Conservation (phyloP, 2,888 invertebrate species). For the Sacculina carcini region DNA sequence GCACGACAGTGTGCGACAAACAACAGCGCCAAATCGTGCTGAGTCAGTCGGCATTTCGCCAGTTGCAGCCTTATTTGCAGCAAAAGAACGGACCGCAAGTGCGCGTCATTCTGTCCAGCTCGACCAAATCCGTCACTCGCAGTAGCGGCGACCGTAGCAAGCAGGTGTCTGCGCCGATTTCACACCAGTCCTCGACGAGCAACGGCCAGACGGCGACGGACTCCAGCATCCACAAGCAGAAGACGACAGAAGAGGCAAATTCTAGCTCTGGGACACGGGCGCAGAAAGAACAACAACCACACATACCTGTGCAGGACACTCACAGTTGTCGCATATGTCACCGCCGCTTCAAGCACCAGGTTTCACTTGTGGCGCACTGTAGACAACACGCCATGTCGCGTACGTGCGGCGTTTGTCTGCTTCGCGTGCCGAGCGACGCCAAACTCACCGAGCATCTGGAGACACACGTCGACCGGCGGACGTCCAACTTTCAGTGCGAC, state of each 20-base stretch:
- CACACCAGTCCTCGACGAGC: not conserved
- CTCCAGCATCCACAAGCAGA: not conserved
- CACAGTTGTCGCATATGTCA: not conserved
- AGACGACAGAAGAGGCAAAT: no score
- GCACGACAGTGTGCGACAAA: no score
- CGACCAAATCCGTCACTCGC: not conserved
- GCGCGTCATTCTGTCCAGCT: no score
- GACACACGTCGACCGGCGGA: not conserved
- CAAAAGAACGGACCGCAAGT: no score
- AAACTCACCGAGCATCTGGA: not conserved
- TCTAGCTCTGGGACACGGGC: no score
- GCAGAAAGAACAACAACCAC: no score
- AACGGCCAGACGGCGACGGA: not conserved
- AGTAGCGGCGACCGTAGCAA: not conserved
- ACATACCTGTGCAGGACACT: not conserved
- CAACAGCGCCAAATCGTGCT: not conserved
- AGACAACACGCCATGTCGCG: not conserved
- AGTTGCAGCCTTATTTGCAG: not conserved
- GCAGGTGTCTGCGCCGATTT: not conserved
- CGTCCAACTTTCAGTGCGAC: slow-evolving; percentile 9
- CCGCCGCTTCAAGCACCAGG: not conserved
- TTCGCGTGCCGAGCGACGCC: not conserved
- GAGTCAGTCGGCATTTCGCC: not conserved
- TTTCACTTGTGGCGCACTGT: not conserved
- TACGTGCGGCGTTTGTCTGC: not conserved